A percentile compares a stretch with the other conserved stretches of the same genome.
Evolutionary conservation across 35 echinoderm and acorn worm species (phyloP).

Genomic region (Lytechinus pictus): DNA sequence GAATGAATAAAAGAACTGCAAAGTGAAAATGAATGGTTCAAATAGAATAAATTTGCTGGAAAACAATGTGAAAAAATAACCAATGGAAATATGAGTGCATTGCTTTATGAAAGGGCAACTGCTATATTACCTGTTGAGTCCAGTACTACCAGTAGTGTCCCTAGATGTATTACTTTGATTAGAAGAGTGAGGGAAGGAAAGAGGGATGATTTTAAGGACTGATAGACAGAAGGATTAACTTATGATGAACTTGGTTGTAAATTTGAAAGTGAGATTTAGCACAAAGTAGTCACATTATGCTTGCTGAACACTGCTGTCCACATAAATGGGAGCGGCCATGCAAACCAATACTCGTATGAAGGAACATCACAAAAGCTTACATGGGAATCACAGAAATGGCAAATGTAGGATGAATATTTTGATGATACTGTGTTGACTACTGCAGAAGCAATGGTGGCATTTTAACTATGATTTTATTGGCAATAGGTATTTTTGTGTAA

Average conservation of each 20-base stretch:
- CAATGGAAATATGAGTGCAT: background rate
- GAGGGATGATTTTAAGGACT: background rate
- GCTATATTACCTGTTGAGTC: slow-evolving; percentile 10
- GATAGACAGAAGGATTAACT: background rate
- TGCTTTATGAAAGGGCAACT: background rate
- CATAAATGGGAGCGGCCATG: background rate
- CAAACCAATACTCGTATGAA: background rate
- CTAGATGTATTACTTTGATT: slow-evolving; percentile 22
- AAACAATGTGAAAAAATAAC: background rate
- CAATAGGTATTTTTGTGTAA: too few species aligned
- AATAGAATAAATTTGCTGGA: background rate
- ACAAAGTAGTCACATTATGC: background rate
- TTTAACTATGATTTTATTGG: too few species aligned
- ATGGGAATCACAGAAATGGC: too few species aligned
- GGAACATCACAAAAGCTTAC: background rate
- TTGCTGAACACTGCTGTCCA: too few species aligned
- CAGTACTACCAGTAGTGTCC: background rate
- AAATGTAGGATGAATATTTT: background rate
- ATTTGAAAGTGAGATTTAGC: background rate
- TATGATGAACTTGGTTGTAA: background rate
- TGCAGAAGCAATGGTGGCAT: background rate
- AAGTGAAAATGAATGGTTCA: background rate
- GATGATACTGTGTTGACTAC: background rate
- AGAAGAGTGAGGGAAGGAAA: slow-evolving; percentile 15
- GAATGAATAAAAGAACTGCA: background rate